phyloP scores from a whole-genome alignment of 2,888 invertebrate species.

The Cryptus armator region DNA sequence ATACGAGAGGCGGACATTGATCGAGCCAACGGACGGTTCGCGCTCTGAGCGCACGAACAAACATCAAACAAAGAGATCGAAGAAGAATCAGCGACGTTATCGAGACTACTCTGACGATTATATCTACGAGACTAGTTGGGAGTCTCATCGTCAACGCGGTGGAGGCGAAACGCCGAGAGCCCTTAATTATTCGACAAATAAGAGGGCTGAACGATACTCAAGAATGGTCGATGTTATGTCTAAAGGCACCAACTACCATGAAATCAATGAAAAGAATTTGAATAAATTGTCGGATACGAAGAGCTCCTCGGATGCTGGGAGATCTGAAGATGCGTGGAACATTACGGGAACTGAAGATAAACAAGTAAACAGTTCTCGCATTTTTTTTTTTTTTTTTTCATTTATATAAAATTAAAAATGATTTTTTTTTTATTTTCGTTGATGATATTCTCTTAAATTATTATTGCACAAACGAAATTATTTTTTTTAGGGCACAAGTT shows the following conservation, averaged over 20 bases:
- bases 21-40: slow-evolving; percentile 23
- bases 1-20: slow-evolving; percentile 33
- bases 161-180: slow-evolving; percentile 43
- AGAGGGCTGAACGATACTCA: slow-evolving; percentile 26
- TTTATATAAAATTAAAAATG: not conserved
- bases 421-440: not conserved
- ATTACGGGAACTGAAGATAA: slow-evolving; percentile 62
- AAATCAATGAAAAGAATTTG: slow-evolving; percentile 76
- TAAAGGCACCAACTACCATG: slow-evolving; percentile 74
- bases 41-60: slow-evolving; percentile 26
- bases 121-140: slow-evolving; percentile 71
- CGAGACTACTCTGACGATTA: slow-evolving; percentile 67
- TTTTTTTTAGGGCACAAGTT: not conserved
- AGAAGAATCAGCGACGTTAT: slow-evolving; percentile 14
- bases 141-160: slow-evolving; percentile 69
- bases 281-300: slow-evolving; percentile 67
- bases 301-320: slow-evolving; percentile 61
- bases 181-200: not conserved
- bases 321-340: slow-evolving; percentile 65
- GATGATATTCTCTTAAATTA: not conserved
- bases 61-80: slow-evolving; percentile 45
- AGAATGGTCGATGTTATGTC: slow-evolving; percentile 57
- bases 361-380: slow-evolving; percentile 32
- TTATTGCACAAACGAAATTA: too few species aligned
- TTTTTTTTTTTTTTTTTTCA: not conserved